Conservation (phyloP, 2,888 invertebrate species). For the Blastobasis lacticolella region DNA sequence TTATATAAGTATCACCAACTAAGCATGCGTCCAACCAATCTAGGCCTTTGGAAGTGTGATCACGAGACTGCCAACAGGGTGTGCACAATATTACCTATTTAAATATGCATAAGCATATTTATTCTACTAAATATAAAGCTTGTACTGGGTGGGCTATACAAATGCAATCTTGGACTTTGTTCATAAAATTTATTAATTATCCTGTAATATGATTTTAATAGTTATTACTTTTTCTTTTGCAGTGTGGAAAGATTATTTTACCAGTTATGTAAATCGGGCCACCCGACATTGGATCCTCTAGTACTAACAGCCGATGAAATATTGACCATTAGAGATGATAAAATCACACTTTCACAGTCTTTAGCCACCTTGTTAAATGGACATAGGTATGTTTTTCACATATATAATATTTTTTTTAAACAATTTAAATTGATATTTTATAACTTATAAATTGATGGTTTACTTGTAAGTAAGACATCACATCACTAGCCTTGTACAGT, state of each 20-base stretch:
- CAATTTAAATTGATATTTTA: not conserved
- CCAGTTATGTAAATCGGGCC: conserved; percentile 87
- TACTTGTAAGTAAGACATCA: no score
- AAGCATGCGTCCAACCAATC: no score
- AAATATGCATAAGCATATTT: no score
- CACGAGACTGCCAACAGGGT: no score
- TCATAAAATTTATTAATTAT: no score
- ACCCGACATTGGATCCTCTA: conserved; percentile 91
- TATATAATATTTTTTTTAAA: not conserved
- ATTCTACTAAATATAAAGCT: no score
- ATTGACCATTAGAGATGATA: conserved; percentile 86
- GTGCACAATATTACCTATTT: no score
- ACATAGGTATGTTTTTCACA: conserved; percentile 79
- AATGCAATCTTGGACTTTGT: no score
- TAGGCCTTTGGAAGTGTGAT: no score
- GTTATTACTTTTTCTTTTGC: conserved; percentile 30
- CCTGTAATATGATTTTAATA: not conserved
- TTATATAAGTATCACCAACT: no score
- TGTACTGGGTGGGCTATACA: no score
- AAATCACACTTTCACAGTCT: conserved; percentile 84
- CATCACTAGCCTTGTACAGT: no score
- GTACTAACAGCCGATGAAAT: conserved; percentile 83
- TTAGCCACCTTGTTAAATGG: conserved; percentile 89
- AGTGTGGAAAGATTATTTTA: conserved; percentile 93
- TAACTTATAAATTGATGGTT: not conserved